Evolutionary conservation across 2,888 invertebrate species (phyloP), one percentile per base, ranked within the genome.

Genomic region (Trissonchulus sp.): DNA sequence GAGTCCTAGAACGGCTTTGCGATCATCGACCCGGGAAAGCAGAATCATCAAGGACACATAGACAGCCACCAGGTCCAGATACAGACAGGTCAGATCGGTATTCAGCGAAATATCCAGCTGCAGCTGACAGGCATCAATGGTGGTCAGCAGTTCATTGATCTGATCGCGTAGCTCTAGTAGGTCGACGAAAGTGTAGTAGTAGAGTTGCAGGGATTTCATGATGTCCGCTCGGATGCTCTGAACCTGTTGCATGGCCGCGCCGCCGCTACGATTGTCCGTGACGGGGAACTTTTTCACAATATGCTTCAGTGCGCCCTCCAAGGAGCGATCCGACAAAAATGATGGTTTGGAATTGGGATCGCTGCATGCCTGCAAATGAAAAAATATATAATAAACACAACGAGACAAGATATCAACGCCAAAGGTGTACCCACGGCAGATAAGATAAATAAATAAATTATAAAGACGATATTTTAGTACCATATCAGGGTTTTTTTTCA

Each of bases 101-200:
- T 97, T 99, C 38, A 95, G 87, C 0, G 93, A 85, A 81, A 99
- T 91, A 85, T 99, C 97, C 80, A 99, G 87, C 81, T 93, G 91
- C 60, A 98, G 90, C 84, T 96, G 95, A 83, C 94, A 95, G 0
- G 95, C 93, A 87, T 98, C 95, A 91, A 99, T 94, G 31, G 93
- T 93, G 18, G 97, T 98, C 73, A 88, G 82, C 38, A 89, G 80
- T 77, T 88, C 87, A 74, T 85, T 85, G 1, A 89, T 86, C 81
- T 88, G 87, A 79, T 89, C 88, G 85, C 86, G 78, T 1, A 81
- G 94, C 85, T 99, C 98, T 75, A 99, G 88, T 65, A 99, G 89
- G 88, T 99, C 99, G 18, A 98, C 98, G 87, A 99, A 99, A 0
- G 99, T 99, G 85, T 95, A 96, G 84, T 99, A 99, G 84, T 99